Percentiles rank a stretch among this genome's conserved stretches.
Evolutionary conservation across 2,888 invertebrate species (phyloP).

Genomic region (Cyaniris semiargus): DNA sequence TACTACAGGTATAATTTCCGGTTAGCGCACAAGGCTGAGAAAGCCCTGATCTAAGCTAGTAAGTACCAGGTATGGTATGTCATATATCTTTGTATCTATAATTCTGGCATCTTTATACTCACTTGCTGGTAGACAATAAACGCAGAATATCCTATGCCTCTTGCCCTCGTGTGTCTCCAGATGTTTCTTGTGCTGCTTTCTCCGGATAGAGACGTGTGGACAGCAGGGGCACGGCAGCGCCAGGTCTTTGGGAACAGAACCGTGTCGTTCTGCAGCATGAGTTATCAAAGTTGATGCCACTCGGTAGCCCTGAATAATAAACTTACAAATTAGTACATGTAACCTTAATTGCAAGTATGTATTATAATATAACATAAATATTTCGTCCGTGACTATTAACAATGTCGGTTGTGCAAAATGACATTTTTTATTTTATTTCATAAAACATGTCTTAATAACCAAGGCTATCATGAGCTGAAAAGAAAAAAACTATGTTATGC

Average conservation of each 20-base stretch:
- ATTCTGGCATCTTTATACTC: constrained; percentile 43
- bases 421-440: too few species aligned
- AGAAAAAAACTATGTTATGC: too few species aligned
- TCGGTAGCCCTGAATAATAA: constrained; percentile 62
- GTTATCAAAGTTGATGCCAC: constrained; percentile 63
- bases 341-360: too few species aligned
- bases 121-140: constrained; percentile 65
- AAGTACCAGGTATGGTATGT: background rate
- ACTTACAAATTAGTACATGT: background rate
- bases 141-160: constrained; percentile 64
- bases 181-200: constrained; percentile 70
- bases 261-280: constrained; percentile 66
- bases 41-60: background rate
- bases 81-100: background rate
- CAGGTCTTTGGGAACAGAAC: constrained; percentile 56
- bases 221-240: constrained; percentile 71
- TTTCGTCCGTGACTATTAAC: too few species aligned
- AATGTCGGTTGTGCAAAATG: too few species aligned
- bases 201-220: constrained; percentile 65
- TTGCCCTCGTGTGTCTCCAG: constrained; percentile 60
- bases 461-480: too few species aligned
- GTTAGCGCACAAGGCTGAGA: background rate
- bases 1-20: too few species aligned
- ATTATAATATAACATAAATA: too few species aligned
- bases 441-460: too few species aligned